Evolutionary conservation across 2,888 invertebrate species (phyloP).

Genomic region (Drosophila differens): DNA sequence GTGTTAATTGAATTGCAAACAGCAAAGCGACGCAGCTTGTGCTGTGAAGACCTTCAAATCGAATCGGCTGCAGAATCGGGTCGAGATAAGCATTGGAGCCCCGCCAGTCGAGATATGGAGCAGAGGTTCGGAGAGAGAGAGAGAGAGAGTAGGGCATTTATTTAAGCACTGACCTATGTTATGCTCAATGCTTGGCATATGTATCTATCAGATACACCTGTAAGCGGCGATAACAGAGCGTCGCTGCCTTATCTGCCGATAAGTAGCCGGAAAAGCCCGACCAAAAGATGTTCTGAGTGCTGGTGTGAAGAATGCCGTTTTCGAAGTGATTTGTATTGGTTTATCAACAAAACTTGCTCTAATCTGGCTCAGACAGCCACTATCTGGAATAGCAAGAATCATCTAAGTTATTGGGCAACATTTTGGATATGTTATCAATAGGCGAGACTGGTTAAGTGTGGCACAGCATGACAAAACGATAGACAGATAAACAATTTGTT

Average conservation of each 20-base stretch:
- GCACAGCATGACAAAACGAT: background rate
- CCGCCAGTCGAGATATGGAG: background rate
- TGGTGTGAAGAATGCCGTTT: slow-evolving; percentile 18
- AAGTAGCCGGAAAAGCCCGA: slow-evolving; percentile 28
- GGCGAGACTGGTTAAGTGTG: background rate
- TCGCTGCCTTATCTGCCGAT: background rate
- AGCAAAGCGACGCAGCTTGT: slow-evolving; percentile 30
- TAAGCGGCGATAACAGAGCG: slow-evolving; percentile 13
- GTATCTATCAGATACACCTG: background rate
- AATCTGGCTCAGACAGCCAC: background rate
- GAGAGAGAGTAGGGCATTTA: background rate
- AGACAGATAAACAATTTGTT: background rate
- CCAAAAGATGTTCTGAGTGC: slow-evolving; percentile 15
- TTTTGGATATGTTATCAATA: background rate
- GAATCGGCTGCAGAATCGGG: slow-evolving; percentile 29
- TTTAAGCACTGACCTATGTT: slow-evolving; percentile 42
- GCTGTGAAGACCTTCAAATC: slow-evolving; percentile 19
- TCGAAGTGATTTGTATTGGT: slow-evolving; percentile 5
- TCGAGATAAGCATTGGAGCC: slow-evolving; percentile 16
- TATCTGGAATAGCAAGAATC: background rate
- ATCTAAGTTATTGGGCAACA: background rate
- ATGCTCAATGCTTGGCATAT: slow-evolving; percentile 19
- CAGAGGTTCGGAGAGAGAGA: background rate
- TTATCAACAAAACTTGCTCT: slow-evolving; percentile 2
- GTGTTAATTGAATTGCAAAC: slow-evolving; percentile 81